Conservation (phyloP, 2,113 vertebrate species). For the Formicarius rufipectus region DNA sequence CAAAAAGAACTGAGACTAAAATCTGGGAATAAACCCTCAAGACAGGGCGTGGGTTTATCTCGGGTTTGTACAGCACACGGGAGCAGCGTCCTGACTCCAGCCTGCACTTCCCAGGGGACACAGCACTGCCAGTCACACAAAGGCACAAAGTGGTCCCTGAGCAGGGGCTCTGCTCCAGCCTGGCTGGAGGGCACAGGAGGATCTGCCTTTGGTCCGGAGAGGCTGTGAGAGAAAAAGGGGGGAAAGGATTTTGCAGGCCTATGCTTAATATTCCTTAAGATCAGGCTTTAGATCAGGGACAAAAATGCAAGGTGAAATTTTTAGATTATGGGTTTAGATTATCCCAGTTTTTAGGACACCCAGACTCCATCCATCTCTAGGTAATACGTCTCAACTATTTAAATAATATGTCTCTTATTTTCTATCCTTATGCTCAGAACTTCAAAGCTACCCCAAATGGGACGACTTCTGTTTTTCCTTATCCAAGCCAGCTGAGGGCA, state of each 20-base stretch:
- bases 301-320: not conserved
- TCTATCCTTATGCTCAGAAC: not conserved
- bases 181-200: accelerated
- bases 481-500: not conserved
- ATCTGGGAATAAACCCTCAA: not conserved
- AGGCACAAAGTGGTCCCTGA: not conserved
- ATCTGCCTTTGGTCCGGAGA: accelerated
- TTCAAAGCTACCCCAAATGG: not conserved
- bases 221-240: not conserved
- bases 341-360: not conserved
- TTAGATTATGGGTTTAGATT: not conserved
- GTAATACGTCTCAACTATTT: not conserved
- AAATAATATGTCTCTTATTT: not conserved
- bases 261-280: not conserved
- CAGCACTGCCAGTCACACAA: accelerated
- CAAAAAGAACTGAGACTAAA: not conserved
- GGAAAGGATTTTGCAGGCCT: not conserved
- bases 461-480: not conserved
- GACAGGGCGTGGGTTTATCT: not conserved
- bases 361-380: not conserved
- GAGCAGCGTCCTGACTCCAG: not conserved
- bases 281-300: not conserved
- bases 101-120: not conserved
- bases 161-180: not conserved
- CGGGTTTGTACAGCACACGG: accelerated